Base-by-base conservation (phyloP, 2,797 vertebrate species). In the Crypturellus tataupa region DNA sequence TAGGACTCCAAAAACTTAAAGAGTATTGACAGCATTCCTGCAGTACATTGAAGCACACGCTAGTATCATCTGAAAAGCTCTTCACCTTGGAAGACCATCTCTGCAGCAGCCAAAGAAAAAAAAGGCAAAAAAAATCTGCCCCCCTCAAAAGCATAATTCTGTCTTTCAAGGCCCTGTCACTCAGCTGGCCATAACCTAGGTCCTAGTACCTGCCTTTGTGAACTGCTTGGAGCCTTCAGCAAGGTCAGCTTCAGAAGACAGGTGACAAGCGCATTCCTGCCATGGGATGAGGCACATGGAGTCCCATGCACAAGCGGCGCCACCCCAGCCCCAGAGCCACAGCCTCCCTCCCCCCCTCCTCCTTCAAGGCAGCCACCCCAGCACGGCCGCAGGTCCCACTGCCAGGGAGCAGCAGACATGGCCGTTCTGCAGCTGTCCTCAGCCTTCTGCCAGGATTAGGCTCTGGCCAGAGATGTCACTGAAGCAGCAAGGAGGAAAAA, bases 211-310 rank as follows among this genome's bases (percentile, higher is more conserved):
- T 44, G 37, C 59, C 11, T 72, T 67, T 7, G 47, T 21, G 33
- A 24, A 40, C 47, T 77, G 77, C 35, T 20, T 8, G 7, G 46
- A 75, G 44, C 24, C 33, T 46, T 60, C 70, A 59, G 56, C 24
- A 55, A 60, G 42, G 29, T 46, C 7, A 24, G 39, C 8, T 5
- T 47, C 31, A 56, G 51, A 47, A 59, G 44, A 12, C 25, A 27
- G 39, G 44, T 83, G 78, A 40, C 14, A 69, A 90, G 33, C 23
- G 20, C 1, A 0, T 1, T 20, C 49, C n/a, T 24, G 69, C 33
- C 67, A 35, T 13, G 12, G 51, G 49, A 55, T 0, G 0, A 75
- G 31, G 33, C 0, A 0, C 20, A 46, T 27, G 51, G 47, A 94
- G 35, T 39, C 79, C 25, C 49, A 63, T 4, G 46, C 12, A 46